Evolutionary conservation across 2,113 vertebrate species (phyloP).

Genomic region (Anseranas semipalmata): DNA sequence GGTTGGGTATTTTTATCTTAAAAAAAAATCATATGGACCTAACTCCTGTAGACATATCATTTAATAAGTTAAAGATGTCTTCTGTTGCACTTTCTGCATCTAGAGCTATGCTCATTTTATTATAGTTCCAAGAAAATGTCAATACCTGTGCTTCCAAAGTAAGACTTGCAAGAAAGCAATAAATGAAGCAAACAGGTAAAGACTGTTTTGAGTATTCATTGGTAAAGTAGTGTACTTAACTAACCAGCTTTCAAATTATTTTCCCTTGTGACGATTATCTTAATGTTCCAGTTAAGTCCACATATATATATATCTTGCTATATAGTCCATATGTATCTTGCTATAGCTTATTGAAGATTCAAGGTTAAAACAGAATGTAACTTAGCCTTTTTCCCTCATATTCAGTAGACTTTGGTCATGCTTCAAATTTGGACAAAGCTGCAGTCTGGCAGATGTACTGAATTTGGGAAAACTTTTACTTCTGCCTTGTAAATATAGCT

Average conservation of each 20-base stretch:
- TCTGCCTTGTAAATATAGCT: background rate
- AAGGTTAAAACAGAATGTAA: background rate
- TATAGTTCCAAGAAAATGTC: background rate
- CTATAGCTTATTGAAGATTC: background rate
- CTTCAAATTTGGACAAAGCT: background rate
- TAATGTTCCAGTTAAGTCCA: background rate
- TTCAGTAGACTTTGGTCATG: background rate
- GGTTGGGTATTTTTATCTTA: background rate
- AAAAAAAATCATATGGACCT: background rate
- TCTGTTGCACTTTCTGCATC: background rate
- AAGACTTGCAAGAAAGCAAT: background rate
- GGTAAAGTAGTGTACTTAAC: background rate
- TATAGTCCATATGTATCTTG: background rate
- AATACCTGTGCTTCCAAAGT: background rate
- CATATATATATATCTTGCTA: background rate
- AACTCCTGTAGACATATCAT: background rate
- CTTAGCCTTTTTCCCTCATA: background rate
- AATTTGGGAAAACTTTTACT: background rate
- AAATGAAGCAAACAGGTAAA: background rate
- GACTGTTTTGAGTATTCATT: background rate
- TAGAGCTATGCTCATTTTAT: background rate
- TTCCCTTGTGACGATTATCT: background rate
- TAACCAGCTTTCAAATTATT: background rate
- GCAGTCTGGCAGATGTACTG: background rate
- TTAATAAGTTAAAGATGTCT: background rate